phyloP scores from a whole-genome alignment of 2,113 vertebrate genomes.

The Poeciliopsis prolifica region DNA sequence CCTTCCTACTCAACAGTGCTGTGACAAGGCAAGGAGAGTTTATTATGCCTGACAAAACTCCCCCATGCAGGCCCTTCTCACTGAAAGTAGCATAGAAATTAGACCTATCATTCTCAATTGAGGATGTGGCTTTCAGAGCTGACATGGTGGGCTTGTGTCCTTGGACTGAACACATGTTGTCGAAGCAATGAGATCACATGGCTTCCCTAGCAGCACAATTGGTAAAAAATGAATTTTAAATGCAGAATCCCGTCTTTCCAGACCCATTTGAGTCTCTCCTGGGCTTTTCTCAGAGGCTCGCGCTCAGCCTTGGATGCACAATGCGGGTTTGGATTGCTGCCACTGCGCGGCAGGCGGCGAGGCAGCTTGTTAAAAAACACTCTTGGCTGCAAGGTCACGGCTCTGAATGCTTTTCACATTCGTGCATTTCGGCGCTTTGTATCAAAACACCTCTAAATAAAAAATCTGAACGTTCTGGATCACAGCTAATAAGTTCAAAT shows the following conservation, averaged over 20 bases:
- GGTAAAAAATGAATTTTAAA: conserved; percentile 1
- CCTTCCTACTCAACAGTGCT: conserved; percentile 47
- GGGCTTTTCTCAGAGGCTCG: conserved; percentile 24
- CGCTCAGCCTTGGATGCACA: conserved; percentile 30
- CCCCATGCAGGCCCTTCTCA: conserved; percentile 14
- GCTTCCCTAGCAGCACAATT: not conserved
- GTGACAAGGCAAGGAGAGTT: conserved; percentile 51
- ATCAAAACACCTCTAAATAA: conserved; percentile 16
- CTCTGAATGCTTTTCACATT: conserved; percentile 42
- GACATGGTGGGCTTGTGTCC: conserved; percentile 24
- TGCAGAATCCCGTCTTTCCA: conserved; percentile 17
- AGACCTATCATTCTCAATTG: conserved; percentile 38
- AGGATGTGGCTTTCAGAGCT: conserved; percentile 40
- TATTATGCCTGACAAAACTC: conserved; percentile 53
- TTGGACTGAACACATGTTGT: conserved; percentile 23
- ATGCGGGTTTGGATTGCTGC: conserved; percentile 31
- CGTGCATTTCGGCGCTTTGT: conserved; percentile 13
- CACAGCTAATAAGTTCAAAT: not conserved
- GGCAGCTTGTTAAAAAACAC: conserved; percentile 52
- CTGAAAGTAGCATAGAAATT: conserved; percentile 44
- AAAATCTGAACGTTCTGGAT: conserved; percentile 2
- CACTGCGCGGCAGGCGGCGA: conserved; percentile 29
- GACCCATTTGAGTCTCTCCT: conserved; percentile 15
- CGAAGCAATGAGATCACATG: conserved; percentile 30
- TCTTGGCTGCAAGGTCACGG: conserved; percentile 53